Evolutionary conservation across 2,888 invertebrate species (phyloP), one percentile per base, ranked within the genome.

Genomic region (Tolmerus cingulatus): DNA sequence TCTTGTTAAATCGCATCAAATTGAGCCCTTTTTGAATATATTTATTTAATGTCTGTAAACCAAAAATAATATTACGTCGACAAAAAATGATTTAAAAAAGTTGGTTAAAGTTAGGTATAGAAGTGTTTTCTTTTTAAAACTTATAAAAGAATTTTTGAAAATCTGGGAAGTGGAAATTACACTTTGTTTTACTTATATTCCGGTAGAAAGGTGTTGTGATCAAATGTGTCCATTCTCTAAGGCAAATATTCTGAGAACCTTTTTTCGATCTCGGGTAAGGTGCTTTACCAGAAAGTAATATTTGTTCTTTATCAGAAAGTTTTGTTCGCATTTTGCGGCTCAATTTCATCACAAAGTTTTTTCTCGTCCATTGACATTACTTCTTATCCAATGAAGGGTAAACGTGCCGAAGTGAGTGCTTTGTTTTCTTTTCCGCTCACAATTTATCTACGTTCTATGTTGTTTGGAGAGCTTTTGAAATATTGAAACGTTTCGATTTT

Each of bases 381-480:
- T 43, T 27, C 43, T 78, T 78, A 78, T 78, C 46, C 78, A 40
- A 40, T 23, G 9, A 78, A 78, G 40, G 40, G 46, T 78, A 78
- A 78, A 78, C 78, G 23, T 23, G 43, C 40, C 78, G 23, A 78
- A 40, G 37, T 78, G 43, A 78, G 78, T 78, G 23, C 40, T 46
- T 78, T 78, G 78, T 78, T 43, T 78, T 78, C 46, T 12, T 78
- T 40, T 78, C 40, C 8, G 40, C 46, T 78, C 7, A 78, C 76
- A 76, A 66, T 76, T 76, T 76, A 76, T 76, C 76, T 19, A 76
- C n/a, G 78, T 78, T 78, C 23, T 23, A 43, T 19, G 43, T 43
- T 78, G 78, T 78, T 78, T 78, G 78, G 37, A 78, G 43, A 78
- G 78, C 78, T 78, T 43, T 78, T 78, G 78, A 78, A 78, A 78